Evolutionary conservation across 1,140 invertebrate genomes (phyloP), one percentile per base, ranked within the genome.

Genomic region (Platorchestia sp.): DNA sequence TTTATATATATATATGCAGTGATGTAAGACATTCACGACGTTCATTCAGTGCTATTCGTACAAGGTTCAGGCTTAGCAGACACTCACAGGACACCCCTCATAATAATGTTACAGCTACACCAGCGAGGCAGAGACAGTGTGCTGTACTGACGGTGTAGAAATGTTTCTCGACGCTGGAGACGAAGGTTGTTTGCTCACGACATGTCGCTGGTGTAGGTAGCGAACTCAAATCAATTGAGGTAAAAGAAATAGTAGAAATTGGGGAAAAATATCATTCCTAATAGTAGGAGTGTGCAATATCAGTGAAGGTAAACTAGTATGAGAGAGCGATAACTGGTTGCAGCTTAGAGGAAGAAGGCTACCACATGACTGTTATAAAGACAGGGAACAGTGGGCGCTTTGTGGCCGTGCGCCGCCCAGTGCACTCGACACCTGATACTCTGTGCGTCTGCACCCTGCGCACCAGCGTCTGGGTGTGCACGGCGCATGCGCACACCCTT

Each of bases 381-480:
- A 89, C 87, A 42, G 87, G 41, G 87, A 89, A 89, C 87, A 89
- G 87, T 42, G 87, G 36, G 87, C 87, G 87, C 87, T 89, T 89
- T 89, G 87, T 89, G 36, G n/a, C 87, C 14, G 3, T 41, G n/a
- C 86, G 7, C 36, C 86, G 36, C 36, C 86, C 86, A 41, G 36
- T 36, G 41, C 41, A 89, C 87, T 42, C n/a, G 87, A 89, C 87
- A 89, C 43, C 87, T 44, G 87, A 89, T 89, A 89, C 87, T 41
- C 87, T 42, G 87, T 36, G 41, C 41, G 87, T 44, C 87, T 89
- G 87, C 87, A 86, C 10, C 36, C 86, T n/a, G 41, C 86, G 27
- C 87, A 89, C n/a, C 87, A 41, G 43, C 87, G 87, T 44, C 87
- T 75, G 59, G 59, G 59, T 75, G 59, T 75, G 59, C 27, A 36